Evolutionary conservation across 2,113 vertebrate genomes (phyloP).

Genomic region (Peromyscus maniculatus): DNA sequence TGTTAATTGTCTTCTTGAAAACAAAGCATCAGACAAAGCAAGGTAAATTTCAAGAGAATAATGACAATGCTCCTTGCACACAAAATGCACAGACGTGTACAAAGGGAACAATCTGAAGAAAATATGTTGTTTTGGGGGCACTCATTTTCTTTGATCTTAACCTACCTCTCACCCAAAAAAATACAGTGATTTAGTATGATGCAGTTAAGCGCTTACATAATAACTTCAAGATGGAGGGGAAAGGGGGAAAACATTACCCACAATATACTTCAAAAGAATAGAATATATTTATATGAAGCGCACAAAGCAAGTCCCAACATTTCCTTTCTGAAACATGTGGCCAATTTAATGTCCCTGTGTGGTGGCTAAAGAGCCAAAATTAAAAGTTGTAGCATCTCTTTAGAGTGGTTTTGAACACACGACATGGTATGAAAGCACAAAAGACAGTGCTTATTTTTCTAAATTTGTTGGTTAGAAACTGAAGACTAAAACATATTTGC

Average conservation of each 20-base stretch:
- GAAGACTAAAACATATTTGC: slow-evolving; percentile 53
- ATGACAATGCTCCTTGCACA: slow-evolving; percentile 33
- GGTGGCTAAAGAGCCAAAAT: slow-evolving; percentile 76
- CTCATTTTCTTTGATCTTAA: slow-evolving; percentile 83
- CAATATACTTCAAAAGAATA: slow-evolving; percentile 84
- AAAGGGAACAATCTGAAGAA: slow-evolving; percentile 78
- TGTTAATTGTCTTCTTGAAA: slow-evolving; percentile 56
- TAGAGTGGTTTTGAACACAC: slow-evolving; percentile 79
- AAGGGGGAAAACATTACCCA: slow-evolving; percentile 81
- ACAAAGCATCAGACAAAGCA: slow-evolving; percentile 38
- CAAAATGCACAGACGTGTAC: slow-evolving; percentile 57
- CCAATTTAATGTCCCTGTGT: slow-evolving; percentile 77
- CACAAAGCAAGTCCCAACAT: slow-evolving; percentile 75
- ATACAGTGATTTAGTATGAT: slow-evolving; percentile 83
- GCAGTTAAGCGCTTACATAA: slow-evolving; percentile 82
- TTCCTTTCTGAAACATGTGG: slow-evolving; percentile 82
- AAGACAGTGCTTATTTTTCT: slow-evolving; percentile 59
- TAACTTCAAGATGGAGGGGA: slow-evolving; percentile 84
- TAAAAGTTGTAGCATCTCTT: slow-evolving; percentile 78
- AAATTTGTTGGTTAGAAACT: slow-evolving; percentile 66
- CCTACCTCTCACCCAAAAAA: slow-evolving; percentile 81
- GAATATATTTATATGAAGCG: slow-evolving; percentile 76
- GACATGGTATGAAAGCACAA: slow-evolving; percentile 40
- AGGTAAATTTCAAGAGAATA: slow-evolving; percentile 64
- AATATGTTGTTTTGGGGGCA: slow-evolving; percentile 70